Base-by-base conservation (phyloP, 2,888 invertebrate species). In the Volucella inflata region DNA sequence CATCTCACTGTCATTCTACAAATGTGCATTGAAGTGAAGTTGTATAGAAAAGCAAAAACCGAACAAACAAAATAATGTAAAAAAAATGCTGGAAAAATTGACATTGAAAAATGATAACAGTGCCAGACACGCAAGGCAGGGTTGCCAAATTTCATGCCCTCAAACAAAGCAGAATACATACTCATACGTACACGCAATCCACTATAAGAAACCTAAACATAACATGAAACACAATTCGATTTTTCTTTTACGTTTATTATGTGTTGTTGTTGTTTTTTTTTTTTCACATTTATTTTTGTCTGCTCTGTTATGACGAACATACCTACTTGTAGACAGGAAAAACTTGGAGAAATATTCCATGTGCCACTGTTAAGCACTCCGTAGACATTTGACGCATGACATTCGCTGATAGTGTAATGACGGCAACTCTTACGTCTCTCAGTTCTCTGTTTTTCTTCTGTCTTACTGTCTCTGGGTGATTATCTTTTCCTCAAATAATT, bases 71-170 rank as follows among this genome's bases (percentile, higher is more conserved):
- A 11, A 21, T 21, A n/a, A 30, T 11, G 50, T 16, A 59, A 17
- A 50, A 55, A 55, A n/a, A 4, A 74, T 80, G 71, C 17, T 80
- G 60, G 30, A 67, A 76, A 76, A 70, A 60, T 55, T 85, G 85
- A 85, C 85, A 85, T 85, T 85, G 85, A 85, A 85, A 85, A 81
- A 85, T 85, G 76, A 85, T 81, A 81, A 81, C 71, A 71, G 60
- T 9, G 53, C 46, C 71, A 65, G 72, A 38, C 65, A 59, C 50
- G 59, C 80, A 71, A 72, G 51, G 62, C 81, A 71, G 53, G 70
- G 84, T 84, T 84, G 84, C 84, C 84, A 79, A 79, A 74, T 68
- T 83, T 79, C 79, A 68, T 44, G 12, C 55, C 51, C 51, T 14
- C 38, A 36, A 50, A 55, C 51, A 55, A 62, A 57, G 40, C 59